These are phyloP conservation scores for Solenopsis fugax DNA, from an alignment of 1,140 invertebrate genomes.

Conservation along the genomic window DNA sequence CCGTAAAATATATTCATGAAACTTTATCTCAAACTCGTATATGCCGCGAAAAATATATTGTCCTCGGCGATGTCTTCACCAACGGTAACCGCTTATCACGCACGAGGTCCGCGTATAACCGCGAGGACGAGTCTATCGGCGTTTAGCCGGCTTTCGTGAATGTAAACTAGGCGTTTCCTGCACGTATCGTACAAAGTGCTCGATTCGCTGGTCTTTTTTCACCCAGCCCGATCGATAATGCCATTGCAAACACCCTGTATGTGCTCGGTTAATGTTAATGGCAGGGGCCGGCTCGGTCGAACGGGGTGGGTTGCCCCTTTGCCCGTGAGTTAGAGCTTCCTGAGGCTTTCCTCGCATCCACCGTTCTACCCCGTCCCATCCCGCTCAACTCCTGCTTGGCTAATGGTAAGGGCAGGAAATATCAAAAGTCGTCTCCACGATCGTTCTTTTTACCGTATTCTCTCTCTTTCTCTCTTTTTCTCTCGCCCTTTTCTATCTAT, in stretches of 20 bases:
- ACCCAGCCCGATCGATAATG: constrained; percentile 77
- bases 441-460: constrained; percentile 54
- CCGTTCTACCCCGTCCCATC: constrained; percentile 56
- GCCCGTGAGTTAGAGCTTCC: constrained; percentile 83
- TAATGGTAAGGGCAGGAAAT: constrained; percentile 80
- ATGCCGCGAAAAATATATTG: constrained; percentile 50
- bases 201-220: constrained; percentile 78
- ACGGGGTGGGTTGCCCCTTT: constrained; percentile 74
- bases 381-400: constrained; percentile 67
- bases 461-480: not conserved
- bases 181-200: constrained; percentile 77
- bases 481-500: not conserved
- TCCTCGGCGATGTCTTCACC: constrained; percentile 54
- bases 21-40: constrained; percentile 19
- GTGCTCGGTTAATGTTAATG: constrained; percentile 82
- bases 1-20: not conserved
- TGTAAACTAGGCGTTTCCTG: constrained; percentile 78
- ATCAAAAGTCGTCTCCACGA: constrained; percentile 76
- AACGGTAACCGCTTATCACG: constrained; percentile 59
- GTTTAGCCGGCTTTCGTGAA: constrained; percentile 77
- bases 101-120: constrained; percentile 34
- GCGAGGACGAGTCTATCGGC: constrained; percentile 76
- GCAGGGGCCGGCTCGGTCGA: constrained; percentile 74
- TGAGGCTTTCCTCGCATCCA: constrained; percentile 80
- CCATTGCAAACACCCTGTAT: constrained; percentile 80